phyloP scores from a whole-genome alignment of 2,888 invertebrate species.

The Creontiades dilutus region DNA sequence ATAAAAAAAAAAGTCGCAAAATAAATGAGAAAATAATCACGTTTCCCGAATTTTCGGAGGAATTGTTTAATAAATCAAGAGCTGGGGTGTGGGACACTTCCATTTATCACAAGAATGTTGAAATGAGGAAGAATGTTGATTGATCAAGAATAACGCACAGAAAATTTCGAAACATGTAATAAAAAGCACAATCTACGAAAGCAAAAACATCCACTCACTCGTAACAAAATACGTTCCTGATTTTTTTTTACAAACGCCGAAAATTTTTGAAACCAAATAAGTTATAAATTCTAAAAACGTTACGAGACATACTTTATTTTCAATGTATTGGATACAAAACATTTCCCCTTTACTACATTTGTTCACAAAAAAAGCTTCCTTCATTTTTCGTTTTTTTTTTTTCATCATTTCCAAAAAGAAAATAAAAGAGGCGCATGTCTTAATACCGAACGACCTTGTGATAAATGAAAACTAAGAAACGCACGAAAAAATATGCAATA shows the following conservation, averaged over 20 bases:
- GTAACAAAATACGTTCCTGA: neutral
- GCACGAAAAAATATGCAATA: conserved; percentile 51
- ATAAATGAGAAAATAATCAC: neutral
- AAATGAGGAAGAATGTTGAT: neutral
- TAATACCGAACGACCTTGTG: conserved; percentile 65
- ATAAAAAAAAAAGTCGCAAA: neutral
- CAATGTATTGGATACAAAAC: conserved; percentile 35
- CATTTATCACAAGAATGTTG: conserved; percentile 22
- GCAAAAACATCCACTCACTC: conserved; percentile 34
- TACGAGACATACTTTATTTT: neutral
- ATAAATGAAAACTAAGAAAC: conserved; percentile 22
- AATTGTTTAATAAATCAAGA: neutral
- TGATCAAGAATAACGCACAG: conserved; percentile 12
- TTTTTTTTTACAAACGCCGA: conserved; percentile 30
- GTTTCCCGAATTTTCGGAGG: neutral
- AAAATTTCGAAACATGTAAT: conserved; percentile 32
- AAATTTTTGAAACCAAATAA: conserved; percentile 44
- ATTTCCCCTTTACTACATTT: neutral
- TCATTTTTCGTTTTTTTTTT: conserved; percentile 45
- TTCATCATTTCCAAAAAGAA: conserved; percentile 44
- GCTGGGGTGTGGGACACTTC: neutral
- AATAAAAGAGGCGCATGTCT: conserved; percentile 34
- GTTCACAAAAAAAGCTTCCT: conserved; percentile 5
- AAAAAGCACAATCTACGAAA: conserved; percentile 42
- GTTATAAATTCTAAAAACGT: conserved; percentile 46